Base-by-base conservation (phyloP, 92 coral and sea anemone species). In the Porites cylindrica region DNA sequence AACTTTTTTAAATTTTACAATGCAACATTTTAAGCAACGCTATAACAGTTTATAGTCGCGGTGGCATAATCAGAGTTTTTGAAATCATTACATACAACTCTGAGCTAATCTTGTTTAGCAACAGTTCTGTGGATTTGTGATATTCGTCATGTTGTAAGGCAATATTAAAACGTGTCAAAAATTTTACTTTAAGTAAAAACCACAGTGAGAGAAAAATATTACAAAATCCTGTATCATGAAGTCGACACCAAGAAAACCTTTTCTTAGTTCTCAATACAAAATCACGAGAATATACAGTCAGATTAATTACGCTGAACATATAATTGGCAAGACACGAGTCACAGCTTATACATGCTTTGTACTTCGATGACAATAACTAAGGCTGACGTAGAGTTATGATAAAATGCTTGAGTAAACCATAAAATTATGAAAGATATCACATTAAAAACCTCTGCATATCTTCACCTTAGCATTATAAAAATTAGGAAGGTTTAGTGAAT, bases 251-350 rank as follows among this genome's bases (percentile, higher is more conserved):
- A 18, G 26, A 29, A 78, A 78, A 62, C 10, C 3, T 50, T 6
- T 50, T 12, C 12, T 19, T 21, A 12, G 47, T 6, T 66, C 83
- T 66, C 6, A 50, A 23, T 10, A 51, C 32, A 53, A 67, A 43
- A 80, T 29, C n/a, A 29, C 7, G 1, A 62, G 20, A 43, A 50
- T 67, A 50, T 14, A 70, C 10, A 78, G 6, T 8, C 10, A 72
- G 21, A 21, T n/a, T 75, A 52, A 20, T 51, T 19, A 38, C 26
- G 23, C 47, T 20, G 8, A n/a, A 75, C 78, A 51, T 75, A 6
- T 32, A 70, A 70, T 70, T 38, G 11, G 75, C 13, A 72, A 72
- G 77, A 58, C 77, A 72, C 77, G 77, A 72, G 77, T 72, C 59
- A 8, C 10, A 53, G 38, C 80, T 23, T 24, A 24, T 3, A 52